A percentile compares a stretch with the other conserved stretches of the same genome.
These are phyloP conservation scores for Prionailurus bengalensis DNA, from an alignment of 2,113 vertebrate genomes.

Conservation along the genomic window DNA sequence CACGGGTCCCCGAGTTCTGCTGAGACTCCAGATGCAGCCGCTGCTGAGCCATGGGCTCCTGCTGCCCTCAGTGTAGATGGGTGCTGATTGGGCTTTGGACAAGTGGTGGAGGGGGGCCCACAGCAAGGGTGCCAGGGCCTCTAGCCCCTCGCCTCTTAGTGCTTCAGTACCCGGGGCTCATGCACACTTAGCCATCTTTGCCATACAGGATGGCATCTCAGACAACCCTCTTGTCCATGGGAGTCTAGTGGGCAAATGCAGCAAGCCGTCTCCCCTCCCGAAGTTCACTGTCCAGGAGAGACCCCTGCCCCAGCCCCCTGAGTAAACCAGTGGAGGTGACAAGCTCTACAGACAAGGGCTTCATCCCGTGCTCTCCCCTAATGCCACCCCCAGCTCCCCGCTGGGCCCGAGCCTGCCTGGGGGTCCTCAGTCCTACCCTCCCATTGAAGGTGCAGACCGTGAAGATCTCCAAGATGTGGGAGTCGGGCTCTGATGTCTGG, in stretches of 20 bases:
- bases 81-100: not conserved
- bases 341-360: not conserved
- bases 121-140: not conserved
- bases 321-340: not conserved
- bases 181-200: no score
- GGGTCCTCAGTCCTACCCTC: not conserved
- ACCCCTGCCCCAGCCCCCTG: not conserved
- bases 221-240: no score
- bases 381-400: no score
- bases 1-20: accelerated
- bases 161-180: not conserved
- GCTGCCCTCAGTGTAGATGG: not conserved
- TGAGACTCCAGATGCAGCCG: accelerated
- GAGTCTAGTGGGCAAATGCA: not conserved
- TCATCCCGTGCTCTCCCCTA: not conserved
- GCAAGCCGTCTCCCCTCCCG: not conserved
- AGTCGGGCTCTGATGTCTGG: not conserved
- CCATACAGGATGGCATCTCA: not conserved
- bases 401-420: not conserved
- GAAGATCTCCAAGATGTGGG: not conserved
- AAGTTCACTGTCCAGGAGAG: not conserved
- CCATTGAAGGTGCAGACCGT: accelerated
- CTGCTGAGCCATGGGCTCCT: not conserved
- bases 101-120: no score
- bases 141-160: not conserved